Percentiles rank a stretch among this genome's conserved stretches.
phyloP scores from a whole-genome alignment of 2,797 vertebrate genomes.

The Pagetopsis macropterus region DNA sequence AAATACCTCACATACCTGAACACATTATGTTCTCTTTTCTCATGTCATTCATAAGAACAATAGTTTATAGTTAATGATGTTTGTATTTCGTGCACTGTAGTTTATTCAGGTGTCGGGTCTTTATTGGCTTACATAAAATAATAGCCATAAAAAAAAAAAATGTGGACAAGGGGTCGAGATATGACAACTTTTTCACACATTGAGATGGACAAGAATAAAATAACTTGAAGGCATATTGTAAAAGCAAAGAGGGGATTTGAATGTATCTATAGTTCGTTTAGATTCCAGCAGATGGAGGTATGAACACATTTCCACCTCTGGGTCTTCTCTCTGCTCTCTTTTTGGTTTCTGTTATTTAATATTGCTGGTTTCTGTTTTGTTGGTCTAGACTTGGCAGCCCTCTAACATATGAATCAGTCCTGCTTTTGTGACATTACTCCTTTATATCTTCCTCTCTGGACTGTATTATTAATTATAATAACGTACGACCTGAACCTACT shows the following conservation, averaged over 20 bases:
- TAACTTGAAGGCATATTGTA: slow-evolving; percentile 1
- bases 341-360: not conserved
- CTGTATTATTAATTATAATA: not conserved
- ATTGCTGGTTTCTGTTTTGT: slow-evolving; percentile 6
- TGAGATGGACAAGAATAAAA: not conserved
- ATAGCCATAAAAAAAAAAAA: not conserved
- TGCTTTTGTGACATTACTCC: not conserved
- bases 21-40: not conserved
- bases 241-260: not conserved
- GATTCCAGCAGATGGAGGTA: slow-evolving; percentile 72
- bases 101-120: slow-evolving; percentile 7
- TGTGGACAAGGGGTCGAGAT: not conserved
- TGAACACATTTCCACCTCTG: slow-evolving; percentile 7
- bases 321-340: not conserved
- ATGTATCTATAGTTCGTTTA: slow-evolving; percentile 22
- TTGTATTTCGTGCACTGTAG: not conserved
- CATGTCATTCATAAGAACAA: not conserved
- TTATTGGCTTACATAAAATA: not conserved
- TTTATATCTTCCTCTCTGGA: not conserved
- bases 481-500: not conserved
- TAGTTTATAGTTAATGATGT: not conserved
- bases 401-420: not conserved
- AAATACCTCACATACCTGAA: slow-evolving; percentile 53
- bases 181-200: not conserved
- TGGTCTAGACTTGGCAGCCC: not conserved